These are phyloP conservation scores for Anhinga anhinga DNA, from an alignment of 2,113 vertebrate species.

Conservation along the genomic window DNA sequence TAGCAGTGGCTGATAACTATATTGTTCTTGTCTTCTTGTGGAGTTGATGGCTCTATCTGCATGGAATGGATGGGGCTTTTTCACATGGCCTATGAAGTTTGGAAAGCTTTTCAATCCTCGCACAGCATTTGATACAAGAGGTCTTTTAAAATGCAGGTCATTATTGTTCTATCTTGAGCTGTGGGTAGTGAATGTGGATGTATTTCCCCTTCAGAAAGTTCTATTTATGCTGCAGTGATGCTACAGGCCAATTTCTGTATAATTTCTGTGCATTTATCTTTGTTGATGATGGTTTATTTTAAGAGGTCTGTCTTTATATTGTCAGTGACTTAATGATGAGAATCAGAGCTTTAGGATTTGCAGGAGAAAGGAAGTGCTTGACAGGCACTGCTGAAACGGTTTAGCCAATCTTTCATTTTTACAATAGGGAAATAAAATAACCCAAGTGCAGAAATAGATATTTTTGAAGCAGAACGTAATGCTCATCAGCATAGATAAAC, in stretches of 20 bases:
- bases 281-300: constrained; percentile 26
- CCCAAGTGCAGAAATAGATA: constrained; percentile 32
- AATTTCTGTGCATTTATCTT: constrained; percentile 23
- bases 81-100: not conserved
- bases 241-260: constrained; percentile 12
- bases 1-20: not conserved
- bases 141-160: not conserved
- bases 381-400: not conserved
- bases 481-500: constrained; percentile 50
- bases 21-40: not conserved
- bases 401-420: constrained; percentile 46
- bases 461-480: constrained; percentile 17
- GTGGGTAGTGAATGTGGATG: not conserved
- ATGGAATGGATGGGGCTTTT: not conserved
- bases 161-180: not conserved
- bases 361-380: constrained; percentile 9
- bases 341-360: constrained; percentile 45
- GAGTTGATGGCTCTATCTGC: not conserved
- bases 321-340: constrained; percentile 50
- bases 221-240: not conserved
- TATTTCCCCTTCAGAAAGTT: constrained; percentile 30
- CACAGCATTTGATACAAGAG: not conserved
- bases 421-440: constrained; percentile 52
- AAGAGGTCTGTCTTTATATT: constrained; percentile 26
- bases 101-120: not conserved